phyloP scores from a whole-genome alignment of 2,797 vertebrate species.

The Cynodonichthys magdalenae region DNA sequence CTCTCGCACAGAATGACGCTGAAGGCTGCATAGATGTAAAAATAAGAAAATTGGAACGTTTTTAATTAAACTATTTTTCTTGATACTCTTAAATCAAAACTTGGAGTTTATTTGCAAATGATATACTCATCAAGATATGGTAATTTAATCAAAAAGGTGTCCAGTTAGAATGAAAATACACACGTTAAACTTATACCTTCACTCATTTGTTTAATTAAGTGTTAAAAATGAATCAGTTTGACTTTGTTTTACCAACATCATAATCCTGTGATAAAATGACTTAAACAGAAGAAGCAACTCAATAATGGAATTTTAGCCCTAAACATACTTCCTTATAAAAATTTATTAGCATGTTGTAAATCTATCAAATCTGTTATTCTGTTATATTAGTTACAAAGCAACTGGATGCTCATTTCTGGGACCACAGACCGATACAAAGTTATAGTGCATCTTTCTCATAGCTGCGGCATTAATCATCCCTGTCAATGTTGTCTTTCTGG shows the following conservation, averaged over 20 bases:
- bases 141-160: background rate
- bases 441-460: conserved; percentile 35
- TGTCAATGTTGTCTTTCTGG: conserved; percentile 44
- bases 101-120: background rate
- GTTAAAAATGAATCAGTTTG: too few relatives aligned
- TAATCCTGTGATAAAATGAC: too few relatives aligned
- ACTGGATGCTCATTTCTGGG: background rate
- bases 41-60: background rate
- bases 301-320: background rate
- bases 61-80: background rate
- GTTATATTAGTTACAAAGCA: background rate
- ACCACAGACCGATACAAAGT: background rate
- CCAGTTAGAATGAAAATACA: background rate
- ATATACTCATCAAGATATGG: background rate
- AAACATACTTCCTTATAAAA: background rate
- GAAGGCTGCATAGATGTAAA: conserved; percentile 18
- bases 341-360: background rate
- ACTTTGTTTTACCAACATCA: too few relatives aligned
- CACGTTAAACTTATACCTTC: too few relatives aligned
- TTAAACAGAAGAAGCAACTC: background rate
- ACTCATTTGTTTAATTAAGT: too few relatives aligned
- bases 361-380: background rate
- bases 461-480: conserved; percentile 47
- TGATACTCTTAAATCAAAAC: background rate
- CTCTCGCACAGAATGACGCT: conserved; percentile 25